Base-by-base conservation (phyloP, 2,113 vertebrate species). In the Proterorhinus semilunaris region DNA sequence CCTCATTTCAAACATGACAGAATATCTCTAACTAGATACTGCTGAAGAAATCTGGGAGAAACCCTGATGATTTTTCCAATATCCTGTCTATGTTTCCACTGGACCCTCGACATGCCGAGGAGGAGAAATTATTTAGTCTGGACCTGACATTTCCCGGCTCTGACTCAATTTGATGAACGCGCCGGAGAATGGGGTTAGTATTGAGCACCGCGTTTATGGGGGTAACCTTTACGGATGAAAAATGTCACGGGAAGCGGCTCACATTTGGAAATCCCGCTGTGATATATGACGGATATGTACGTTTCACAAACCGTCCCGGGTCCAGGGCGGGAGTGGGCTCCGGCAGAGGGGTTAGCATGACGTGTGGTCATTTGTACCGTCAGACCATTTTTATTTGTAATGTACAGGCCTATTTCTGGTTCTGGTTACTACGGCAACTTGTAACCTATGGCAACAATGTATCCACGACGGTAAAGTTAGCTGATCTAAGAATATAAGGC, bases 161-260 rank as follows among this genome's bases (percentile, higher is more conserved):
- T n/a, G 42, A 61, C 42, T 43, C 58, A 45, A 61, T 61, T 61
- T 44, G 58, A 61, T 8, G 13, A 61, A 61, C 42, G 58, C 42
- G 6, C 7, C 5, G 13, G 36, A 61, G 58, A 43, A 15, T 13
- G 13, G 36, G 42, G 36, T 9, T 9, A 13, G 58, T 61, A 61
- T 45, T 61, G 58, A 61, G 42, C 58, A n/a, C 36, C 13, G 57
- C 42, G 8, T 61, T 61, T 43, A 45, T 61, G 7, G 36, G 12
- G 15, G 13, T 44, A 61, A 61, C 58, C 58, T 61, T 61, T 61
- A 7, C 58, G 8, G 42, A 45, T 61, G 58, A 44, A 61, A 61
- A 61, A 61, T 61, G 58, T 61, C 36, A 44, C 36, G 5, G 42
- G 36, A 61, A 61, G 12, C 55, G 27, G 17, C 10, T 36, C 54